Percentiles rank a stretch among this genome's conserved stretches.
phyloP scores from a whole-genome alignment of 1,140 invertebrate genomes.

The Wasmannia auropunctata region DNA sequence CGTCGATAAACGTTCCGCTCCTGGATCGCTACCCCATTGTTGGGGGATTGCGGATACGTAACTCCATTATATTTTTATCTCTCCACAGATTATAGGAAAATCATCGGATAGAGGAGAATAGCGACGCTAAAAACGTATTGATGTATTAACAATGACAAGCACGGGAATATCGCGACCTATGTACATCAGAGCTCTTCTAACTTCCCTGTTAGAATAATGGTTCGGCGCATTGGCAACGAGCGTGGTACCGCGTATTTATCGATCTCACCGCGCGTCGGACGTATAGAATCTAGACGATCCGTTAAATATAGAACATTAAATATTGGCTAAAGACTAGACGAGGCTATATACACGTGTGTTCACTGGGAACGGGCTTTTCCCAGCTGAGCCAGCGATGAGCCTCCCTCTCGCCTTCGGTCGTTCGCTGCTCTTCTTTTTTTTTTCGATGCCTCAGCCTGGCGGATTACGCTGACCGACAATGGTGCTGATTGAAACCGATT shows the following conservation, averaged over 20 bases:
- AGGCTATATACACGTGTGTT: conserved; percentile 47
- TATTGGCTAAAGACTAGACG: conserved; percentile 60
- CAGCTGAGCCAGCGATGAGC: conserved; percentile 35
- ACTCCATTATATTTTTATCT: not conserved
- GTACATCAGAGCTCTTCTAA: not conserved
- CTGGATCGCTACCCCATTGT: not conserved
- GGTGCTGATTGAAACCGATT: conserved; percentile 84
- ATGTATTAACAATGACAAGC: conserved; percentile 12
- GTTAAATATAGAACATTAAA: conserved; percentile 60
- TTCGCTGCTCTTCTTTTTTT: conserved; percentile 30
- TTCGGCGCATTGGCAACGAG: conserved; percentile 21
- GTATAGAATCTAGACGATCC: conserved; percentile 49
- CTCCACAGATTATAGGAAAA: not conserved
- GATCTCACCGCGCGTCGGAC: conserved; percentile 23
- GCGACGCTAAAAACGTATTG: not conserved
- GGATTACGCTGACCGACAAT: conserved; percentile 79
- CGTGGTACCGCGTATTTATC: conserved; percentile 32
- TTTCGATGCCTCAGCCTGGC: conserved; percentile 34
- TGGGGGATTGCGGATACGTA: not conserved
- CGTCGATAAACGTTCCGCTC: not conserved
- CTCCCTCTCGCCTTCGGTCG: conserved; percentile 27
- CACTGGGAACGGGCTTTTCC: conserved; percentile 42
- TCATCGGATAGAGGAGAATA: not conserved
- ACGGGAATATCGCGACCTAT: not conserved
- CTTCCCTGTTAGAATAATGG: conserved; percentile 32